phyloP scores from a whole-genome alignment of 2,888 invertebrate genomes.

The Tineola bisselliella region DNA sequence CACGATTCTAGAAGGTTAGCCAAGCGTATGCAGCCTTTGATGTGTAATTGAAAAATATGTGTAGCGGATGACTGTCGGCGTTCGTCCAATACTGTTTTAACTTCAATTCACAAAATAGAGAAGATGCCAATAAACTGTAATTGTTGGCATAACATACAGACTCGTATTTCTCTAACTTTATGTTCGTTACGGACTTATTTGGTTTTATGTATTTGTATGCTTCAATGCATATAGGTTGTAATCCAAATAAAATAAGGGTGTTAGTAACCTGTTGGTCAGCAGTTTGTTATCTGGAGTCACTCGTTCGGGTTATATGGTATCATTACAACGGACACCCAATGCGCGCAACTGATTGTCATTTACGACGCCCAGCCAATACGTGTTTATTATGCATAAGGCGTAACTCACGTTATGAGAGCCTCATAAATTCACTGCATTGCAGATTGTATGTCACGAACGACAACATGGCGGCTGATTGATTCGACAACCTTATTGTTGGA shows the following conservation, averaged over 20 bases:
- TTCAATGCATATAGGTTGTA: not conserved
- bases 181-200: not conserved
- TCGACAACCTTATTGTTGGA: slow-evolving; percentile 15
- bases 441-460: slow-evolving; percentile 9
- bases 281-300: not conserved
- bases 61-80: not conserved
- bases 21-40: not conserved
- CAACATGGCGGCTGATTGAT: slow-evolving; percentile 12
- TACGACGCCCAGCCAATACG: slow-evolving; percentile 2
- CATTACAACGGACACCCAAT: not conserved
- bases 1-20: slow-evolving; percentile 4
- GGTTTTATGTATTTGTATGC: not conserved
- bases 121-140: not conserved
- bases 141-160: not conserved
- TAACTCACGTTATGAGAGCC: slow-evolving; percentile 12
- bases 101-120: not conserved
- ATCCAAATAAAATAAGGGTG: not conserved
- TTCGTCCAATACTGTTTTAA: not conserved
- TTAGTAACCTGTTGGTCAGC: not conserved
- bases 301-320: not conserved
- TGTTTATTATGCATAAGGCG: slow-evolving; percentile 12
- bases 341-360: slow-evolving; percentile 8
- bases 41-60: slow-evolving; percentile 1
- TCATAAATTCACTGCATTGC: slow-evolving; percentile 12
- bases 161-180: not conserved